Percentiles rank a stretch among this genome's conserved stretches.
These are phyloP conservation scores for Perizoma affinitatum DNA, from an alignment of 2,888 invertebrate genomes.

Conservation along the genomic window DNA sequence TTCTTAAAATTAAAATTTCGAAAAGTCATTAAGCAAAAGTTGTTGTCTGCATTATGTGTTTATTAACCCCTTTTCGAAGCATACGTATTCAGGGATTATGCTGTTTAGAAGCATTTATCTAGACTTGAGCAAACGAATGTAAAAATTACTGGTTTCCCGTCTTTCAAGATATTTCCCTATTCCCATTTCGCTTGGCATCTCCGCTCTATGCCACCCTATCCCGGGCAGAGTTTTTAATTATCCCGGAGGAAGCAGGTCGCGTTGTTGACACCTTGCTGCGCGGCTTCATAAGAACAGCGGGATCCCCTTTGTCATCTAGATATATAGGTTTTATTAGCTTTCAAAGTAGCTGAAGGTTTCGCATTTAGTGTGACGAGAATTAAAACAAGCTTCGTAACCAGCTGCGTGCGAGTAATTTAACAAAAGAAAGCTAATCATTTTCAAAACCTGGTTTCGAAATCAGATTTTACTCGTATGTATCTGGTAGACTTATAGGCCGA, in stretches of 20 bases:
- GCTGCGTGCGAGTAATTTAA: too few species aligned
- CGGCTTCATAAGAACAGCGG: conserved; percentile 22
- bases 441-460: too few species aligned
- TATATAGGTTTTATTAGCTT: conserved; percentile 4
- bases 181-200: background rate
- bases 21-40: too few species aligned
- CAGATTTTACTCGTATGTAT: too few species aligned
- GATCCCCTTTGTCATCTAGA: conserved; percentile 1
- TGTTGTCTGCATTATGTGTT: too few species aligned
- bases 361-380: too few species aligned
- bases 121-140: background rate
- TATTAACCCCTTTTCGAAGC: too few species aligned
- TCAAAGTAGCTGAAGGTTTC: background rate
- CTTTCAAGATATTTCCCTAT: background rate
- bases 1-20: too few species aligned
- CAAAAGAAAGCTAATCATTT: too few species aligned
- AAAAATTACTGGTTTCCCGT: conserved; percentile 4
- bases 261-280: conserved; percentile 63
- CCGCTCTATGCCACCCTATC: conserved; percentile 27
- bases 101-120: background rate
- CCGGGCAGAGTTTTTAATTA: conserved; percentile 78
- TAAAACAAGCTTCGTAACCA: too few species aligned
- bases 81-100: too few species aligned
- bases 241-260: conserved; percentile 57
- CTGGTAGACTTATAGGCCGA: too few species aligned